Conservation (phyloP, 2,888 invertebrate genomes). For the Drosophila borealis region DNA sequence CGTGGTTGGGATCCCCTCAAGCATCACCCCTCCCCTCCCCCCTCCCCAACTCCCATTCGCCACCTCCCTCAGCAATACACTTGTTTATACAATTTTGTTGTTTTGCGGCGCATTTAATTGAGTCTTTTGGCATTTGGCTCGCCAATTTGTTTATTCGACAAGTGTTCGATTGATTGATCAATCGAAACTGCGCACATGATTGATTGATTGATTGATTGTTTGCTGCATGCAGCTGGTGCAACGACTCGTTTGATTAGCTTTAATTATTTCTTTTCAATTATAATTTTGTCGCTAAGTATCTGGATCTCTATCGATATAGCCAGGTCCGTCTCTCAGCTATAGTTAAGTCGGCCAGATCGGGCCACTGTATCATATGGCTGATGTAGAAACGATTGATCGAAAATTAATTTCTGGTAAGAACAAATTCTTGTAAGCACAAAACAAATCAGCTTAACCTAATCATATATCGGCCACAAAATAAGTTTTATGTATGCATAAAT, state of each 20-base stretch:
- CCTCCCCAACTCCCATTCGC: no score
- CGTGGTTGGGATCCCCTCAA: neutral
- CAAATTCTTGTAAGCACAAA: no score
- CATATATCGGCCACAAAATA: no score
- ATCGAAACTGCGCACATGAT: constrained; percentile 28
- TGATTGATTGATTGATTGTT: constrained; percentile 41
- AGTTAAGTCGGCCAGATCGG: no score
- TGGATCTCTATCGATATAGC: no score
- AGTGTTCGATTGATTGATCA: constrained; percentile 43
- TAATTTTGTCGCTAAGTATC: neutral
- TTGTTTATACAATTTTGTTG: constrained; percentile 27
- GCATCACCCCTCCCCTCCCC: no score
- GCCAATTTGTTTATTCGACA: constrained; percentile 40
- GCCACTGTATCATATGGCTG: no score
- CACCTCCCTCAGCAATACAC: neutral
- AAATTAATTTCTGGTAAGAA: no score
- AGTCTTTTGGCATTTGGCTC: constrained; percentile 33
- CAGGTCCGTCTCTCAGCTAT: no score
- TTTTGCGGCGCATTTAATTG: constrained; percentile 44
- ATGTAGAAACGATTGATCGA: no score
- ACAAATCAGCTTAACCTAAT: no score
- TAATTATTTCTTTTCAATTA: neutral
- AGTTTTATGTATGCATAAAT: no score
- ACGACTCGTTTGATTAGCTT: neutral
- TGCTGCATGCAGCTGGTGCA: constrained; percentile 24